Evolutionary conservation across 2,888 invertebrate genomes (phyloP).

Genomic region (Agrochola lychnidis): DNA sequence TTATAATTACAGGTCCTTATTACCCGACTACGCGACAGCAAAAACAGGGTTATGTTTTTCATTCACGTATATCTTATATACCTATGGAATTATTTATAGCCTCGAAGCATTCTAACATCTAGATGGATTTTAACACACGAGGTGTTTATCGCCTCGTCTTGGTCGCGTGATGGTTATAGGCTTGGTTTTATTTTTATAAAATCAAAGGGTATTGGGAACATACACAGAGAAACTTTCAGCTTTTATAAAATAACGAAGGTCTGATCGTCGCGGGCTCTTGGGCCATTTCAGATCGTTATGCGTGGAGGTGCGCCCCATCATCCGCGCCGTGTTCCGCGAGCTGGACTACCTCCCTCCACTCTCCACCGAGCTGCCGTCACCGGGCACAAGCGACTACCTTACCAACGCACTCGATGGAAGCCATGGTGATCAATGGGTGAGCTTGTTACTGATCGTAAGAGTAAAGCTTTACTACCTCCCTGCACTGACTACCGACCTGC

Average conservation of each 20-base stretch:
- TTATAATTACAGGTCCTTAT: background rate
- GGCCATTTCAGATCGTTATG: slow-evolving; percentile 70
- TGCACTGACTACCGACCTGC: slow-evolving; percentile 62
- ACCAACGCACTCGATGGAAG: background rate
- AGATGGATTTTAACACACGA: background rate
- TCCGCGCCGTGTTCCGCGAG: slow-evolving; percentile 79
- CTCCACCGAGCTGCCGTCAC: slow-evolving; percentile 16
- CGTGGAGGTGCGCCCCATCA: slow-evolving; percentile 76
- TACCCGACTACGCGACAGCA: background rate
- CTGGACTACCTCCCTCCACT: slow-evolving; percentile 75
- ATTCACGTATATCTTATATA: background rate
- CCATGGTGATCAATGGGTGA: slow-evolving; percentile 30
- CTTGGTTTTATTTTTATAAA: background rate
- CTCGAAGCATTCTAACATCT: background rate
- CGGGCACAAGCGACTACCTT: background rate
- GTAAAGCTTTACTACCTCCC: slow-evolving; percentile 71
- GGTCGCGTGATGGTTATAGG: background rate
- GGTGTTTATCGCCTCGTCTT: background rate
- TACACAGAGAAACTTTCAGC: no score
- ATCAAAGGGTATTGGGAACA: background rate
- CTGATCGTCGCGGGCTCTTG: no score
- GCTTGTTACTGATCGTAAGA: background rate
- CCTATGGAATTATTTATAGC: background rate
- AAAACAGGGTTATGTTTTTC: background rate
- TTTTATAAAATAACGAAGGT: no score